These are phyloP conservation scores for Neoniphon sammara DNA, from an alignment of 2,797 vertebrate genomes.

Conservation along the genomic window DNA sequence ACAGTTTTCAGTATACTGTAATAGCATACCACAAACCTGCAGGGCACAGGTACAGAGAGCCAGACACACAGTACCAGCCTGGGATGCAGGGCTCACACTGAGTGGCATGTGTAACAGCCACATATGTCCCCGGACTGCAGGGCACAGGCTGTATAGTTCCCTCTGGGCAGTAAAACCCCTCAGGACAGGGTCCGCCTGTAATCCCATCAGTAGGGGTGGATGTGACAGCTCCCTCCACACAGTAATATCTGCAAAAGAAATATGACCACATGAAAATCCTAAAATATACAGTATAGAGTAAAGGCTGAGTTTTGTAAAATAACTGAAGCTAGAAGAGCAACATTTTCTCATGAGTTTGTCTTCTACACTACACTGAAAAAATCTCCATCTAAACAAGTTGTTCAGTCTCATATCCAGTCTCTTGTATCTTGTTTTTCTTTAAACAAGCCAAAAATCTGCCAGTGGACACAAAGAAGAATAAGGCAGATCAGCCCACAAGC, in stretches of 20 bases:
- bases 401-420: no score
- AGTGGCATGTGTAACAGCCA: slow-evolving; percentile 73
- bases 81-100: slow-evolving; percentile 85
- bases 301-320: not conserved
- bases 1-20: not conserved
- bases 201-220: slow-evolving; percentile 78
- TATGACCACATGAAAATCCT: not conserved
- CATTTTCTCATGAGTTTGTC: not conserved
- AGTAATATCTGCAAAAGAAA: slow-evolving; percentile 84
- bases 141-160: slow-evolving; percentile 78
- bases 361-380: no score
- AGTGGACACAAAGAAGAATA: no score
- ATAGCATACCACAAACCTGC: slow-evolving; percentile 81
- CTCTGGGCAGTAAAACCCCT: slow-evolving; percentile 83
- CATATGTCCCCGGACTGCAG: slow-evolving; percentile 86
- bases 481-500: no score
- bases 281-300: not conserved
- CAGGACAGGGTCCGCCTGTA: slow-evolving; percentile 84
- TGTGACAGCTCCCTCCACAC: slow-evolving; percentile 71
- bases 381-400: no score
- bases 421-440: no score
- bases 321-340: not conserved
- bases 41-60: slow-evolving; percentile 84
- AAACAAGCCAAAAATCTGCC: no score
- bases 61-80: slow-evolving; percentile 87